Base-by-base conservation (phyloP, 1,140 invertebrate species). In the Procambarus virginalis region DNA sequence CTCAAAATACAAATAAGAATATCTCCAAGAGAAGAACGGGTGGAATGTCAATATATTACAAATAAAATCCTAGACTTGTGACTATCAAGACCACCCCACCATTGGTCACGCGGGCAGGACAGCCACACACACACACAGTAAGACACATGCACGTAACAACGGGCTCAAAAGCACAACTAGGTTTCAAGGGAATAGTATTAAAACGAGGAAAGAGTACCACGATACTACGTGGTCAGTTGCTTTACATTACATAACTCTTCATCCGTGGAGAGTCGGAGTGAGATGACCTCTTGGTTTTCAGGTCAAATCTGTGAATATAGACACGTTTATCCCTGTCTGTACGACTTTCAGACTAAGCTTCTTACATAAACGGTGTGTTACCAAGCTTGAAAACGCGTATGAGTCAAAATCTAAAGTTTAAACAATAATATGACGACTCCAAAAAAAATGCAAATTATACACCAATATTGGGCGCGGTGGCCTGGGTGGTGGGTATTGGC, bases 291-390 rank as follows among this genome's bases (percentile, higher is more conserved):
- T 84, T 84, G 80, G 48, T 84, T 84, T 84, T 49, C 70, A 84
- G 83, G 83, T 84, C 83, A 84, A 84, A 84, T 84, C 83, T 84
- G 83, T 84, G 83, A 84, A 73, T 84, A 51, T 75, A 51, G 73
- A 73, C 45, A 22, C 70, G 68, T 9, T 84, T 73, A 8, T 55
- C 2, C 64, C 51, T 68, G 51, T 49, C 64, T 45, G 45, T 55
- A 6, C 20, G 83, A 45, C 68, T 12, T 12, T 45, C 17, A 49
- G 46, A 49, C 17, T 12, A 5, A 45, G n/a, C 17, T 55, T n/a
- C 46, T 76, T 8, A n/a, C 6, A n/a, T 51, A 22, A 12, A 55
- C 64, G 5, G 10, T n/a, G n/a, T 55, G n/a, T 22, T 45, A 51
- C 51, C 14, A 6, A 70, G 34, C 73, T 84, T 84, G 83, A 84